Base-by-base conservation (phyloP, 2,797 vertebrate species). In the Melanogrammus aeglefinus region DNA sequence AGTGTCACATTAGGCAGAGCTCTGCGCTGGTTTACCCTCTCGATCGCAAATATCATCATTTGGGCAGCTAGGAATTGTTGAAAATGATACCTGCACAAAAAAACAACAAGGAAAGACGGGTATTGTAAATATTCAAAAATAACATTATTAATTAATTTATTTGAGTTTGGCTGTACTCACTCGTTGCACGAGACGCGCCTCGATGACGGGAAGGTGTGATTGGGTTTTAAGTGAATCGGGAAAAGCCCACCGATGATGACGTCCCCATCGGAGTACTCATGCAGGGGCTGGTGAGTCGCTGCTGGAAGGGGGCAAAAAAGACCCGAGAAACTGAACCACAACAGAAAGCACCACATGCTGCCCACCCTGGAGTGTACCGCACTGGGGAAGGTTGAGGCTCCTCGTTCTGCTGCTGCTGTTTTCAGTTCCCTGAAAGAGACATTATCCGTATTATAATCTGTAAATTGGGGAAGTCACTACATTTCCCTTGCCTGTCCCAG, bases 161-260 rank as follows among this genome's bases (percentile, higher is more conserved):
- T 75, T 72, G 18, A 63, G 7, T 12, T 4, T 74, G 21, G 3
- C 13, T 1, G 1, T 79, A 90, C 91, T 88, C 78, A 92, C 89
- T 1, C 0, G 0, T 0, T 27, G 57, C 89, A 90, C 73, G 33
- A 7, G 36, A 78, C 5, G 3, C 75, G 6, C n/a, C 47, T 75
- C 21, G 21, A 9, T 1, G 31, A 24, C 0, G 0, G n/a, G 0
- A 6, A 12, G 13, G 1, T 82, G 77, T 79, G 78, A 0, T 77
- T 81, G 2, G 75, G 79, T 51, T 41, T 0, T 14, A 0, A 4
- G 38, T 92, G 89, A 76, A 93, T 0, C 1, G 88, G 84, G 47
- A 93, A 89, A 84, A 93, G 86, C 78, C 87, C 92, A 80, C 91
- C 90, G 74, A 87, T 90, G 4, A 92, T 83, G 79, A 93, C 69